Base-by-base conservation (phyloP, 1,140 invertebrate genomes). In the Drosophila tani region DNA sequence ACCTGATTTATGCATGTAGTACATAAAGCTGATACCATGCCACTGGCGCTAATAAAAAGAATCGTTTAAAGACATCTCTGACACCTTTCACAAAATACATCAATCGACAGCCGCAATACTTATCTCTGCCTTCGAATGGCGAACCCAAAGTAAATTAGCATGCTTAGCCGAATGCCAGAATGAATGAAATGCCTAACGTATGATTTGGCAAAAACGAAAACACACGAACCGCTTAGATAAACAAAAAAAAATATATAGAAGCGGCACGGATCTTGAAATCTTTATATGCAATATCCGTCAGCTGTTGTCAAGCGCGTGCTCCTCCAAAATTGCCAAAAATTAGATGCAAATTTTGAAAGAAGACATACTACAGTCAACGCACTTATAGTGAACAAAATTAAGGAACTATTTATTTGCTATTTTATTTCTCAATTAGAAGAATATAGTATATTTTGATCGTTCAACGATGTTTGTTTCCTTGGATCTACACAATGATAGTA, bases 281-380 rank as follows among this genome's bases (percentile, higher is more conserved):
- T 46, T 35, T 29, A 27, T 55, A 17, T 19, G 27, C 68, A 41
- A 68, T 51, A 56, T 62, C 56, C 71, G 63, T 38, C 71, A 76
- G 74, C 75, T 68, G 65, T 86, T 85, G 82, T 75, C 82, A 85
- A 79, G 79, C 75, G 58, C 19, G 45, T 47, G 65, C 19, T 49
- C 43, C 21, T 29, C 63, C 46, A 64, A 59, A 70, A 58, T 56
- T 46, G 8, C 69, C 40, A 40, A 24, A 46, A 49, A 29, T 15
- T 9, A 43, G 12, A 63, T 56, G 41, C 65, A 64, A 69, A 79
- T 71, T 79, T 65, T 17, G 21, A 45, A 41, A 50, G 45, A 70
- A 47, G 38, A 49, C 21, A 40, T 46, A 53, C 4, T 19, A 64
- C 38, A 62, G 62, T 12, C 38, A 65, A 15, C 19, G 6, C 63